These are phyloP conservation scores for Psittacula derbiana DNA, from an alignment of 2,797 vertebrate genomes.

Conservation along the genomic window DNA sequence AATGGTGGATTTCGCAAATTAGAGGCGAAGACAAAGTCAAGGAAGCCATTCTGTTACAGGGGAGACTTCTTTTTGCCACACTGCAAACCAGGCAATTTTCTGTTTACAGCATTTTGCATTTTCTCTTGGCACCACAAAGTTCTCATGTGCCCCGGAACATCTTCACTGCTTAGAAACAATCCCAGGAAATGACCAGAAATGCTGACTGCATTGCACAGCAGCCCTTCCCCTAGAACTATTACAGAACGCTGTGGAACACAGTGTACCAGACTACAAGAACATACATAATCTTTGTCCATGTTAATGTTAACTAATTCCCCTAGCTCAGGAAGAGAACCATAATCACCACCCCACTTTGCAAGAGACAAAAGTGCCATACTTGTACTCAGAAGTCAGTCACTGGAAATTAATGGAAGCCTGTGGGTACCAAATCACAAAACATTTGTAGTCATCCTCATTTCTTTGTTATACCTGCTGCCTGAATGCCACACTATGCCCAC, in stretches of 20 bases:
- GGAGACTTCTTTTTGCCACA: not conserved
- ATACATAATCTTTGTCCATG: not conserved
- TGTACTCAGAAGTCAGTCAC: not conserved
- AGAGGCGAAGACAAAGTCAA: not conserved
- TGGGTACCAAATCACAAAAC: not conserved
- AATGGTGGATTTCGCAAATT: not conserved
- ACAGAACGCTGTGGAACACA: not conserved
- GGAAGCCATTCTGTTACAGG: not conserved
- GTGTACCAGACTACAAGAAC: not conserved
- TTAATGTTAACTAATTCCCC: not conserved
- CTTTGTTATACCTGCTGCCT: not conserved
- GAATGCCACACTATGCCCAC: not conserved
- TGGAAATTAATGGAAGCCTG: not conserved
- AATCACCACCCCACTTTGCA: not conserved
- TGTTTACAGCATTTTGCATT: not conserved
- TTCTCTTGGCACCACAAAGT: not conserved
- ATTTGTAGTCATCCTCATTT: not conserved
- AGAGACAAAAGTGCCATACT: not conserved
- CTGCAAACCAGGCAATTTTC: not conserved
- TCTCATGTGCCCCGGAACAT: not conserved
- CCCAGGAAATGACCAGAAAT: not conserved
- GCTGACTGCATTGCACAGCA: not conserved
- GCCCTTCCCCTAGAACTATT: not conserved
- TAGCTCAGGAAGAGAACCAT: not conserved
- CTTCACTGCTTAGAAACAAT: not conserved